These are phyloP conservation scores for Macquaria ambigua DNA, from an alignment of 2,113 vertebrate genomes.

Conservation along the genomic window DNA sequence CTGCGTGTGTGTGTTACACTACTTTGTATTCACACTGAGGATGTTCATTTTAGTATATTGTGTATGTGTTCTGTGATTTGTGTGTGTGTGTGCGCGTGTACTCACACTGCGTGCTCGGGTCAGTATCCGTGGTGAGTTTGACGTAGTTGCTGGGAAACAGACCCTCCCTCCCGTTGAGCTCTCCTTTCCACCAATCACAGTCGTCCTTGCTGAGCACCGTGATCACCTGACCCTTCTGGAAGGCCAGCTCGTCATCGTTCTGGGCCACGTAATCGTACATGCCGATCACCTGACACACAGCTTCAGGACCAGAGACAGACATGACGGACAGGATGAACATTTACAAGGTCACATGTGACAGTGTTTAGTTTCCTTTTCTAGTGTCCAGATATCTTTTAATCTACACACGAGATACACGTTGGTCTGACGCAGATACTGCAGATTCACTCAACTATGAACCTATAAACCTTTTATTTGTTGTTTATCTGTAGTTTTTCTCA, in stretches of 20 bases:
- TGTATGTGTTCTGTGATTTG: constrained; percentile 14
- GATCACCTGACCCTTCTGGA: constrained; percentile 98
- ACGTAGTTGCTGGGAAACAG: constrained; percentile 99
- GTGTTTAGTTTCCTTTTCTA: neutral
- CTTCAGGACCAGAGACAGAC: constrained; percentile 37
- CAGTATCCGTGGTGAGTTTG: constrained; percentile 96
- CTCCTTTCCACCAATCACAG: constrained; percentile 99
- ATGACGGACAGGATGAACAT: neutral
- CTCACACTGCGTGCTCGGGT: constrained; percentile 99
- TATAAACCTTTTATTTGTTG: too few species aligned
- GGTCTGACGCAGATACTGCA: neutral
- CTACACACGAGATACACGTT: neutral
- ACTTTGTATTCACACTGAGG: constrained; percentile 86
- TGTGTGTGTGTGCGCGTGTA: constrained; percentile 66
- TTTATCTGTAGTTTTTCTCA: too few species aligned
- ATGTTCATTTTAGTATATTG: constrained; percentile 12
- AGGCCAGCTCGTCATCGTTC: constrained; percentile 98
- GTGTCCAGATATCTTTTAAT: neutral
- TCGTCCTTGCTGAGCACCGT: constrained; percentile 97
- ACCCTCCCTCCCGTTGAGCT: constrained; percentile 93
- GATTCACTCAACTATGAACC: too few species aligned
- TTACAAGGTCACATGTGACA: neutral
- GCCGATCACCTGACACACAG: constrained; percentile 97
- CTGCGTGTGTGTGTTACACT: constrained; percentile 29
- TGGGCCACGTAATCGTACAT: constrained; percentile 99